Evolutionary conservation across 2,113 vertebrate genomes (phyloP).

Genomic region (Gasterosteus nipponicus): DNA sequence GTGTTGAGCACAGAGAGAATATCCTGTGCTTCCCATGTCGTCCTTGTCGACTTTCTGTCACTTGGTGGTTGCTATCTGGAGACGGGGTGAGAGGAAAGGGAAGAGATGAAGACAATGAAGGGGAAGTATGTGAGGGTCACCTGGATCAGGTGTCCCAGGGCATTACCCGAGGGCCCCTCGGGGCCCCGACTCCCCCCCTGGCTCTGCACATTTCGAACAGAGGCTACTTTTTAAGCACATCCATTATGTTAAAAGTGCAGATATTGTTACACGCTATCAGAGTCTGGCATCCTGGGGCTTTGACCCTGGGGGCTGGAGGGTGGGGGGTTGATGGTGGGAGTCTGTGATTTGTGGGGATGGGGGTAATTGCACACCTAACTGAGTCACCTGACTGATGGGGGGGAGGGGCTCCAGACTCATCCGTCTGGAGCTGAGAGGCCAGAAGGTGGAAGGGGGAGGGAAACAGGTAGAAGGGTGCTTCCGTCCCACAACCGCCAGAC

Average conservation of each 20-base stretch:
- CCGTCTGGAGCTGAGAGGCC: constrained; percentile 61
- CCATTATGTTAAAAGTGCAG: constrained; percentile 73
- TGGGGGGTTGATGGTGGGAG: constrained; percentile 10
- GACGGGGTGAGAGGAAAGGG: constrained; percentile 42
- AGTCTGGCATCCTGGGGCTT: constrained; percentile 69
- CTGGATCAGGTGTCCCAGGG: constrained; percentile 77
- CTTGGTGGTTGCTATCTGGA: constrained; percentile 27
- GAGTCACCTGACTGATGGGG: constrained; percentile 68
- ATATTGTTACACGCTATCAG: constrained; percentile 75
- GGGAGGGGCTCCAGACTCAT: constrained; percentile 51
- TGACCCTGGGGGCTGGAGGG: constrained; percentile 39
- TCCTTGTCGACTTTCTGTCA: constrained; percentile 35
- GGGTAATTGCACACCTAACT: constrained; percentile 73
- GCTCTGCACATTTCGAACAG: constrained; percentile 62
- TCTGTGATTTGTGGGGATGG: constrained; percentile 27
- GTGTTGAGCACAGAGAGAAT: constrained; percentile 31
- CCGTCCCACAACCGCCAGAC: constrained; percentile 57
- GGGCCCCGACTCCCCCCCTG: constrained; percentile 19
- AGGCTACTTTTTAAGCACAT: constrained; percentile 69
- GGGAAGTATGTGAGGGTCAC: constrained; percentile 67
- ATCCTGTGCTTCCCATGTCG: constrained; percentile 5
- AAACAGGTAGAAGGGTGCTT: constrained; percentile 57
- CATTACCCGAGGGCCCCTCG: constrained; percentile 70
- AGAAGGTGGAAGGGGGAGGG: constrained; percentile 22
- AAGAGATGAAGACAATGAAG: constrained; percentile 62